Base-by-base conservation (phyloP, 2,797 vertebrate genomes). In the Alectoris magna region DNA sequence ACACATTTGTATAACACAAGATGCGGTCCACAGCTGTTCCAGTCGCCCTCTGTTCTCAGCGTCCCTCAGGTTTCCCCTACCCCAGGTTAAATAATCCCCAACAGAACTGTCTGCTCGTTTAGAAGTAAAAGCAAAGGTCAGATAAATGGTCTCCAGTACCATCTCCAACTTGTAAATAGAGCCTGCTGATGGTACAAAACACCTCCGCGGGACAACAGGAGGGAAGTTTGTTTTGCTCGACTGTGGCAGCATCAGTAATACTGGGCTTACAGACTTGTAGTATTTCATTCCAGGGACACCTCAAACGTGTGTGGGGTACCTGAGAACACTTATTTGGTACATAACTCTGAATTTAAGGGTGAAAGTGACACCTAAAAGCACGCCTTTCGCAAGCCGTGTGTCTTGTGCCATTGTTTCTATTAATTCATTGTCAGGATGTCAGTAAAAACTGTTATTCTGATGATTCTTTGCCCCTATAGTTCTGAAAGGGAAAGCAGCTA, bases 401-500 rank as follows among this genome's bases (percentile, higher is more conserved):
- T 23, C 73, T 80, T 66, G 53, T 12, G 7, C 63, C 94, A 86
- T 83, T 29, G 78, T 62, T 89, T 83, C 72, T 78, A 56, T 78
- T 81, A 46, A 92, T 94, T 95, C 92, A 67, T 92, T 89, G 93
- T 63, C 84, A 91, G 79, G 70, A 93, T 91, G 89, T 70, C 94
- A 92, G 90, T 46, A 80, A 34, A 63, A 94, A 94, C 63, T 72
- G 82, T 87, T 95, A 88, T 96, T 95, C 86, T 90, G 82, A 86
- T 70, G 60, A 67, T 91, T 93, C 68, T 21, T 95, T 91, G 92
- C 60, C 89, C 79, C 70, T 53, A 53, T 23, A 39, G 51, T 91
- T 55, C 89, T 95, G 94, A 95, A 95, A 96, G 94, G 87, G 96
- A 95, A 95, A 95, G 93, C 93, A 92, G 72, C 76, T 91, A 41